Base-by-base conservation (phyloP, 2,888 invertebrate species). In the Aquatica leii region DNA sequence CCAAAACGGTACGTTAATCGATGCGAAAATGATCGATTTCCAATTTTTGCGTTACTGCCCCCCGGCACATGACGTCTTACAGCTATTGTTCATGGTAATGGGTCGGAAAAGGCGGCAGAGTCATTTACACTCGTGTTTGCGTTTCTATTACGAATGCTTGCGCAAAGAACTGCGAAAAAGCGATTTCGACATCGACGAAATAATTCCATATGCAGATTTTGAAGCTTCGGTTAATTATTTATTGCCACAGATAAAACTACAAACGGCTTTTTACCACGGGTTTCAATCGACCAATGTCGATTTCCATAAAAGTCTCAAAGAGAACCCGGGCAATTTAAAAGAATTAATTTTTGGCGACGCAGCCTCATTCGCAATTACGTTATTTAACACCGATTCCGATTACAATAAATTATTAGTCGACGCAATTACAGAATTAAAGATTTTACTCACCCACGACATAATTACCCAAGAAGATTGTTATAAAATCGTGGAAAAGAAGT, bases 11-110 rank as follows among this genome's bases (percentile, higher is more conserved):
- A 50, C 40, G 20, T 73, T 75, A 14, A 64, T 71, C 1, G 71
- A 74, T 17, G 76, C 74, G 48, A 73, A 72, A 48, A 61, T 80
- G 6, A 61, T 80, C 3, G 80, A 80, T 69, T 81, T 74, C 62
- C 79, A 80, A 70, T 62, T 72, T 4, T 68, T 73, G n/a, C 67
- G 77, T 51, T 90, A 87, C 75, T 86, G 86, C 15, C 88, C 90
- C 0, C 87, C 88, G 0, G 85, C 87, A 15, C 82, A 87, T 20
- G 91, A 92, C 72, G 80, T 88, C 1, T 82, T 86, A 75, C 67
- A 66, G 40, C 67, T 76, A 14, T 51, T 77, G 18, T 73, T 73
- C 50, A 59, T 71, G 20, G 70, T 66, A 34, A 69, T 74, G 1
- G 64, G 69, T 31, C 62, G 65, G n/a, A 51, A 62, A 41, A 68